These are phyloP conservation scores for Ciconia maguari DNA, from an alignment of 2,113 vertebrate species.

Conservation along the genomic window DNA sequence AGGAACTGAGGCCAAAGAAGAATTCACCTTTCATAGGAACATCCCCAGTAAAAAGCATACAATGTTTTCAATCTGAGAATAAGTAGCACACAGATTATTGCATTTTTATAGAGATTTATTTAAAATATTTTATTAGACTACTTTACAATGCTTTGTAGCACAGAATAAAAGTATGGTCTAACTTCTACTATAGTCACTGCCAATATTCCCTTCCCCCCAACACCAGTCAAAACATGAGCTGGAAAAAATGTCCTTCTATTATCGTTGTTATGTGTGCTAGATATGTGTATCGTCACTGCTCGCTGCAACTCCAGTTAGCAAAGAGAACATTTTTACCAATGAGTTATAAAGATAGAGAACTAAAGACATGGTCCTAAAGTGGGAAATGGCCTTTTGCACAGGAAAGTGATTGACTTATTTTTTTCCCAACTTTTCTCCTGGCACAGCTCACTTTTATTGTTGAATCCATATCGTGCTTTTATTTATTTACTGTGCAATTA, in stretches of 20 bases:
- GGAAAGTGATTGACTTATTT: background rate
- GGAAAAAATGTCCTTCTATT: background rate
- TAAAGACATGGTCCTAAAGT: background rate
- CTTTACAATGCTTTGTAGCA: background rate
- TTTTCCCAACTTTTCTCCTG: background rate
- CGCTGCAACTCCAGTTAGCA: background rate
- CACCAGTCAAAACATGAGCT: background rate
- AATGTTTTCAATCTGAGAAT: background rate
- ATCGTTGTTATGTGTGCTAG: background rate
- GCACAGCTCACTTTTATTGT: background rate
- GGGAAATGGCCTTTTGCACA: background rate
- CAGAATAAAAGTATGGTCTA: background rate
- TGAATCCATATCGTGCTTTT: background rate
- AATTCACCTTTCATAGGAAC: background rate
- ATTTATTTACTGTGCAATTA: background rate
- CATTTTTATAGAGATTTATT: background rate
- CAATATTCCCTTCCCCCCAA: background rate
- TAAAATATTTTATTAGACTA: background rate
- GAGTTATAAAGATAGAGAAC: background rate
- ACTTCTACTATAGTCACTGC: background rate
- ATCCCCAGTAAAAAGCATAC: background rate
- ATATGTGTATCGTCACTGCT: background rate
- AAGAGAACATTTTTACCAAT: background rate
- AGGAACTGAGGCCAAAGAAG: background rate
- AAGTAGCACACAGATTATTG: background rate